Percentiles rank a stretch among this genome's conserved stretches.
These are phyloP conservation scores for Pygathrix nemaeus DNA, from an alignment of 2,113 vertebrate species.

Conservation along the genomic window DNA sequence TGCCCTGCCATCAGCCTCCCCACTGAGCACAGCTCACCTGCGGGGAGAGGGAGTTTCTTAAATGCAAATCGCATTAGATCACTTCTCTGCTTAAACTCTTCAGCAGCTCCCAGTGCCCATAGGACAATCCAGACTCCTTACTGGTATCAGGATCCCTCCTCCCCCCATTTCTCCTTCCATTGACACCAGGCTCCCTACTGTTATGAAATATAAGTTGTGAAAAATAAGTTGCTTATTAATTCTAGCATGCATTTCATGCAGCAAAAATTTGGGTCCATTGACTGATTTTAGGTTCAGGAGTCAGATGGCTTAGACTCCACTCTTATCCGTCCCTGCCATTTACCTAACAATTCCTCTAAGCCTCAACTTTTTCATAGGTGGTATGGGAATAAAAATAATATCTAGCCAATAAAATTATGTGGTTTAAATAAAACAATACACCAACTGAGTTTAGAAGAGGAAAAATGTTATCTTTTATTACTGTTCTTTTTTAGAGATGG, in stretches of 20 bases:
- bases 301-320: not conserved
- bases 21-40: fast-evolving
- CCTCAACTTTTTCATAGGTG: not conserved
- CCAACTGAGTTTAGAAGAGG: not conserved
- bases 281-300: not conserved
- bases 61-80: not conserved
- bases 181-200: not conserved
- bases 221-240: not conserved
- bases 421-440: not conserved
- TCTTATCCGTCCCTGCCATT: not conserved
- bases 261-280: not conserved
- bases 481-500: not conserved
- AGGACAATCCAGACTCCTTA: no score
- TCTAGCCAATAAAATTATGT: not conserved
- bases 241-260: not conserved
- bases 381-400: not conserved
- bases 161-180: fast-evolving
- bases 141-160: fast-evolving
- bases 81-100: not conserved
- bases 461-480: not conserved
- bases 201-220: not conserved
- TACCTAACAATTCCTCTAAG: not conserved
- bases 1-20: not conserved
- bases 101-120: not conserved
- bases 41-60: not conserved